These are phyloP conservation scores for Sebastes hubbsi DNA, from an alignment of 2,797 vertebrate genomes.

Conservation along the genomic window DNA sequence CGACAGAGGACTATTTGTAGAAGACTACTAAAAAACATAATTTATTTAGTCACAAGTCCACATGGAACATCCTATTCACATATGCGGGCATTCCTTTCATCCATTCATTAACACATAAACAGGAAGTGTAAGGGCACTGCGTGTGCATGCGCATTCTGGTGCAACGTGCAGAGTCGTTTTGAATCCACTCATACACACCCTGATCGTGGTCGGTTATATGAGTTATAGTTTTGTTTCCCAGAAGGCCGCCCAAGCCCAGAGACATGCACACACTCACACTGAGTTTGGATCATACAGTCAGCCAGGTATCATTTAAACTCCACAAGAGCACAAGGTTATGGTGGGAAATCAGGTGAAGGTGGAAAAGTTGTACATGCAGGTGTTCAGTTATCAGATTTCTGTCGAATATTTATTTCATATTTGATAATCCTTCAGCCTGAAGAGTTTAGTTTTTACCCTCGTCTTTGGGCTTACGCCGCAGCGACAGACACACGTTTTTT, in stretches of 20 bases:
- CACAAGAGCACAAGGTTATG: too few species aligned
- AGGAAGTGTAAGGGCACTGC: not conserved
- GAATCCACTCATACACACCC: slow-evolving; percentile 45
- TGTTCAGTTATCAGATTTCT: not conserved
- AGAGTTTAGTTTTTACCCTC: not conserved
- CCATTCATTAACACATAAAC: slow-evolving; percentile 15
- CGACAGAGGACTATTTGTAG: not conserved
- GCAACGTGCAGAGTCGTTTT: slow-evolving; percentile 15
- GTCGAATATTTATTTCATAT: not conserved
- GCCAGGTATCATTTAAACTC: slow-evolving; percentile 18
- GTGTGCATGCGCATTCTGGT: not conserved
- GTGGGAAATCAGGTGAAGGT: too few species aligned
- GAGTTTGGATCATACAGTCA: slow-evolving; percentile 34
- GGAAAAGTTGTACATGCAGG: not conserved
- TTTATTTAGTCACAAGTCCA: not conserved
- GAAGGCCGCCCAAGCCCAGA: slow-evolving; percentile 56
- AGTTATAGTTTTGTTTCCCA: slow-evolving; percentile 72
- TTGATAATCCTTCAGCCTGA: not conserved
- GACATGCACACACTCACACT: slow-evolving; percentile 21
- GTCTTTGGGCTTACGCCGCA: not conserved
- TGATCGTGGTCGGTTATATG: slow-evolving; percentile 48
- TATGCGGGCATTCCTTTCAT: not conserved
- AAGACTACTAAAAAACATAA: not conserved
- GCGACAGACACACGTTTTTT: slow-evolving; percentile 1
- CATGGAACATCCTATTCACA: not conserved